Conservation (phyloP, 2,888 invertebrate genomes). For the Sturmia bella region DNA sequence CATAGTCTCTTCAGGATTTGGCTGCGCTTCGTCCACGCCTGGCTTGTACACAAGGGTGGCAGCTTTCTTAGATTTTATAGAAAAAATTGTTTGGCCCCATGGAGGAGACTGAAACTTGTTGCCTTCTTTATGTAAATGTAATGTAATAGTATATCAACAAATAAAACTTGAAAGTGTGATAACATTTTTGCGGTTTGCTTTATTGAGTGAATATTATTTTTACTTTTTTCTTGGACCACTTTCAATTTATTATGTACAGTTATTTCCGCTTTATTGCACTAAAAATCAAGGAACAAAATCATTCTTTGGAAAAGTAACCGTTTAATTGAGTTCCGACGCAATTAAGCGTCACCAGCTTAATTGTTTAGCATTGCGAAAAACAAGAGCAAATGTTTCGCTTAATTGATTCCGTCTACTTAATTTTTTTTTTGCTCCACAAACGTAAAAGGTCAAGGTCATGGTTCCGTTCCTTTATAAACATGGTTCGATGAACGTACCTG, state of each 20-base stretch:
- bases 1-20: conserved; percentile 77
- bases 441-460: too few relatives aligned
- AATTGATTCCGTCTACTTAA: too few relatives aligned
- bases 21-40: conserved; percentile 77
- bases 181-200: neutral
- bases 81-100: conserved; percentile 77
- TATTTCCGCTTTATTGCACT: too few relatives aligned
- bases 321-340: too few relatives aligned
- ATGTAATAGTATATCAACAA: neutral
- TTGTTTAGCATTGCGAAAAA: too few relatives aligned
- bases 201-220: conserved; percentile 7
- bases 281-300: too few relatives aligned
- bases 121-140: neutral
- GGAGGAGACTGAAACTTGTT: conserved; percentile 43
- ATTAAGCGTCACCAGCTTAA: too few relatives aligned
- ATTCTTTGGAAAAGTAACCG: too few relatives aligned
- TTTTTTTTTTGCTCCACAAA: too few relatives aligned
- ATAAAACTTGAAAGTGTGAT: conserved; percentile 17
- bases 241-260: conserved; percentile 6
- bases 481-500: too few relatives aligned
- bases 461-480: too few relatives aligned
- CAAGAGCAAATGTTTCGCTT: too few relatives aligned
- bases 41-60: conserved; percentile 79
- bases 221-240: conserved; percentile 25
- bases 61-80: conserved; percentile 79